These are phyloP conservation scores for Liopterus haemorrhoidalis DNA, from an alignment of 2,888 invertebrate genomes.

Conservation along the genomic window DNA sequence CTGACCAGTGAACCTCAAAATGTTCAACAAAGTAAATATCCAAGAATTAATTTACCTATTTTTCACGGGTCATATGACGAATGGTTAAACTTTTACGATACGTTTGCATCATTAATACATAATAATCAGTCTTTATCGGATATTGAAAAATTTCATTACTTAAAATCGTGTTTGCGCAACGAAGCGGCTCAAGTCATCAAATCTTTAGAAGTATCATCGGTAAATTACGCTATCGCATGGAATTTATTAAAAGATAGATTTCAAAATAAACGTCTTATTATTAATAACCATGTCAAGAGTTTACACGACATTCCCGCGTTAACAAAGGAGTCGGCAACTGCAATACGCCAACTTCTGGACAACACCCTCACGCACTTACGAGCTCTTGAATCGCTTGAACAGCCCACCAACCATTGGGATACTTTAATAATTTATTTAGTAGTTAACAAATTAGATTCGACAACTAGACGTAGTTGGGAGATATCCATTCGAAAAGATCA, in stretches of 20 bases:
- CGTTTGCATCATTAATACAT: slow-evolving; percentile 19
- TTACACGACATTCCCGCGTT: slow-evolving; percentile 12
- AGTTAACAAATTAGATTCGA: slow-evolving; percentile 25
- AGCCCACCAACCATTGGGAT: slow-evolving; percentile 32
- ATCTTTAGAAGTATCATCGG: slow-evolving; percentile 15
- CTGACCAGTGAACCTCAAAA: slow-evolving; percentile 5
- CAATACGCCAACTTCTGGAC: slow-evolving; percentile 14
- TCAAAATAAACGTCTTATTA: slow-evolving; percentile 21
- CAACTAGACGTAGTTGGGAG: slow-evolving; percentile 30
- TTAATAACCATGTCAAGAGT: slow-evolving; percentile 18
- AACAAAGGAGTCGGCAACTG: slow-evolving; percentile 7
- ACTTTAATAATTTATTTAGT: slow-evolving; percentile 28
- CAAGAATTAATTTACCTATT: slow-evolving; percentile 16
- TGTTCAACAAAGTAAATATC: slow-evolving; percentile 13
- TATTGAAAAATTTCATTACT: slow-evolving; percentile 21
- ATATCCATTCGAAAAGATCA: neutral
- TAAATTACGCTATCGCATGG: slow-evolving; percentile 24
- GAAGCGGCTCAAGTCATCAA: slow-evolving; percentile 23
- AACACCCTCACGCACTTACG: slow-evolving; percentile 29
- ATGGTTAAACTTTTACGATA: slow-evolving; percentile 19
- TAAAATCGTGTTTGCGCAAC: slow-evolving; percentile 16
- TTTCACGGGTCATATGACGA: slow-evolving; percentile 14
- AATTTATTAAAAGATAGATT: slow-evolving; percentile 12
- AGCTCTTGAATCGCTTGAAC: slow-evolving; percentile 29
- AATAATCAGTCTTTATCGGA: slow-evolving; percentile 11